Evolutionary conservation across 1,140 invertebrate species (phyloP).

Genomic region (Samia ricini): DNA sequence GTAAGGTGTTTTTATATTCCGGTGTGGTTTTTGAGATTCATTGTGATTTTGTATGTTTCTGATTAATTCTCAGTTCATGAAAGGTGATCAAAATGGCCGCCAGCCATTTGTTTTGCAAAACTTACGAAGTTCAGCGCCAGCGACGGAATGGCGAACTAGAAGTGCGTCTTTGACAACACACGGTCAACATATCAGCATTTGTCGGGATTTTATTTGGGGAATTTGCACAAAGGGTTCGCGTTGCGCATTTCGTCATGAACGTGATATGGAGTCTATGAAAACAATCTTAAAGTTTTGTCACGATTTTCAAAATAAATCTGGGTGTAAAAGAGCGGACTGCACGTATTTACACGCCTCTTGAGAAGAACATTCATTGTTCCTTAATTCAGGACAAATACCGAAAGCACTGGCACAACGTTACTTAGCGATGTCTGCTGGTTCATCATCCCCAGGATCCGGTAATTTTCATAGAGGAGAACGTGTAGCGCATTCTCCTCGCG

Average conservation of each 20-base stretch:
- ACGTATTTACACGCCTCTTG: slow-evolving; percentile 49
- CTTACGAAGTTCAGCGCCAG: slow-evolving; percentile 22
- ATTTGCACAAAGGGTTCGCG: slow-evolving; percentile 44
- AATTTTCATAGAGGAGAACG: no score
- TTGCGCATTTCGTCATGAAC: slow-evolving; percentile 47
- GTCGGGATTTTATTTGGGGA: slow-evolving; percentile 51
- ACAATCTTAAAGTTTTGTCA: slow-evolving; percentile 54
- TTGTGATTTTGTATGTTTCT: no score
- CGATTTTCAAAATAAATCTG: slow-evolving; percentile 51
- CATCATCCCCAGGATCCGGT: no score
- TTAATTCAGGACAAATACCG: slow-evolving; percentile 40
- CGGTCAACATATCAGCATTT: slow-evolving; percentile 21
- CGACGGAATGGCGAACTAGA: slow-evolving; percentile 16
- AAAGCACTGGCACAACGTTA: slow-evolving; percentile 42
- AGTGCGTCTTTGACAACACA: slow-evolving; percentile 16
- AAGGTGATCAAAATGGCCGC: slow-evolving; percentile 36
- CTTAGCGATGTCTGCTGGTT: slow-evolving; percentile 15
- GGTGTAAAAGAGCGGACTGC: slow-evolving; percentile 46
- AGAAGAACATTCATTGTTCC: slow-evolving; percentile 50
- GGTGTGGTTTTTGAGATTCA: no score
- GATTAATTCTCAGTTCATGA: no score
- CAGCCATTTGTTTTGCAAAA: slow-evolving; percentile 26
- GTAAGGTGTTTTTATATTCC: no score
- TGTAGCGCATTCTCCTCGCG: no score
- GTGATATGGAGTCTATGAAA: slow-evolving; percentile 52